A percentile compares a stretch with the other conserved stretches of the same genome.
Conservation (phyloP, 1,140 invertebrate genomes). For the Dolichoris vasculosae region DNA sequence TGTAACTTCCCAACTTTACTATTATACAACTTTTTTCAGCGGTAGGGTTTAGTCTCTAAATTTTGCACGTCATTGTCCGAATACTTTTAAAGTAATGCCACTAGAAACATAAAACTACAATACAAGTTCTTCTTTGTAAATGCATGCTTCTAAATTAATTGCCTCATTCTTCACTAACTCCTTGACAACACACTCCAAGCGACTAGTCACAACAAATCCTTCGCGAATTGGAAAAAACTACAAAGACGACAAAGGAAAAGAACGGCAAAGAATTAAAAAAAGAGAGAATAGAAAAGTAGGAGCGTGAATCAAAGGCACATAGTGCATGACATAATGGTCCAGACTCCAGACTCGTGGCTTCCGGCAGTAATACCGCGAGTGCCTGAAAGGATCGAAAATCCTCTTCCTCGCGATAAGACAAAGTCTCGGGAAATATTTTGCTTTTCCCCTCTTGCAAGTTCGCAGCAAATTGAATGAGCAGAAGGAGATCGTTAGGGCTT, state of each 20-base stretch:
- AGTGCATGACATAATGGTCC: neutral
- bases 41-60: neutral
- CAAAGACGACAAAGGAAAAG: neutral
- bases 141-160: neutral
- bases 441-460: neutral
- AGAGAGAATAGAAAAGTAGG: neutral
- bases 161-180: neutral
- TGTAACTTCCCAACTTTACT: neutral
- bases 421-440: conserved; percentile 4
- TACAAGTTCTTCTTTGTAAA: neutral
- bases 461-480: neutral
- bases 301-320: neutral
- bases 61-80: neutral
- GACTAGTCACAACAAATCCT: neutral
- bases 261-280: neutral
- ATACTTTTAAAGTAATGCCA: neutral
- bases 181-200: neutral
- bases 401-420: neutral
- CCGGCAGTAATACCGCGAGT: neutral
- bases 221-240: neutral
- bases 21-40: neutral
- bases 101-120: neutral
- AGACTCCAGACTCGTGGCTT: neutral
- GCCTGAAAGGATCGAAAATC: neutral
- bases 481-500: conserved; percentile 1